phyloP scores from a whole-genome alignment of 2,797 vertebrate species.

The Phoxinus dragarum region DNA sequence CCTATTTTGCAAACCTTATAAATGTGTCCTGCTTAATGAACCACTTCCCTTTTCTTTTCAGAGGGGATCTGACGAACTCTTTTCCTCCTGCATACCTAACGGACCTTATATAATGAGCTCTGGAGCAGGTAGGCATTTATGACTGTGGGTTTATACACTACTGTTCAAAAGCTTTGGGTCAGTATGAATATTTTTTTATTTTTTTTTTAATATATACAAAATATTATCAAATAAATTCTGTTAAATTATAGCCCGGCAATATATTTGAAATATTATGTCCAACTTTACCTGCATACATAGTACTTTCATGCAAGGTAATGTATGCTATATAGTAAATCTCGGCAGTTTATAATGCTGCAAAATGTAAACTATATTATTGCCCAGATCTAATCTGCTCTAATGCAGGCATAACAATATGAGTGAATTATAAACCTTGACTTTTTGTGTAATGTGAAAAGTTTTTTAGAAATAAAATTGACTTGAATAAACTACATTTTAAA shows the following conservation, averaged over 20 bases:
- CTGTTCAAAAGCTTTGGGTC: background rate
- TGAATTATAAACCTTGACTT: too few relatives aligned
- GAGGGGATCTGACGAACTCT: conserved; percentile 99
- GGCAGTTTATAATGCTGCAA: background rate
- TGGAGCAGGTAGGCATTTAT: conserved; percentile 77
- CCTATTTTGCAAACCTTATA: background rate
- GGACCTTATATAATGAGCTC: conserved; percentile 99
- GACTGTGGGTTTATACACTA: background rate
- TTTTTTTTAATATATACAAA: too few relatives aligned
- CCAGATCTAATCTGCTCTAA: background rate
- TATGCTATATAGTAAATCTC: background rate
- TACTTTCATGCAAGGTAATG: too few relatives aligned
- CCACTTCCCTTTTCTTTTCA: conserved; percentile 73
- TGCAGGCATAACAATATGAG: background rate
- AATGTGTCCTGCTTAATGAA: background rate
- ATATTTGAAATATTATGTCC: too few relatives aligned
- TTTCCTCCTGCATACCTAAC: conserved; percentile 96
- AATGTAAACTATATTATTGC: background rate
- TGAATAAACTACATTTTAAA: too few relatives aligned
- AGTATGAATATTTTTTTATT: background rate
- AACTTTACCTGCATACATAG: background rate
- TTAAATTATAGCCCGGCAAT: too few relatives aligned
- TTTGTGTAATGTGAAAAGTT: too few relatives aligned
- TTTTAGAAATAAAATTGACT: too few relatives aligned
- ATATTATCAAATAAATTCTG: background rate